These are phyloP conservation scores for Acropora tenuis DNA, from an alignment of 64 coral and sea anemone species.

Conservation along the genomic window DNA sequence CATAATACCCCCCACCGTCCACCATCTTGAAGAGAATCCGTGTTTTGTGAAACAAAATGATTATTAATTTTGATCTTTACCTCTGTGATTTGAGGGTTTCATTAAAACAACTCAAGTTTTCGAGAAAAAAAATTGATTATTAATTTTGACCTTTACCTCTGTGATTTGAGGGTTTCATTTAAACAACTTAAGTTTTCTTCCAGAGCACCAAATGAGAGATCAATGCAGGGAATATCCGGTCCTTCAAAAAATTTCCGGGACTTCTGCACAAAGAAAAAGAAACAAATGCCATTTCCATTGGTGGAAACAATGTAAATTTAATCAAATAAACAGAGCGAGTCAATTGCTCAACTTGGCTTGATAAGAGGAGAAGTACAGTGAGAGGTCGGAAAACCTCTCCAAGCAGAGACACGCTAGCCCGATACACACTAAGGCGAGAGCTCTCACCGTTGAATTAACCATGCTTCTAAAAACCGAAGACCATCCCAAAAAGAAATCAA, in stretches of 20 bases:
- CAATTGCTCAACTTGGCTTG: too few species aligned
- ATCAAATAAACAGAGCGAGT: too few species aligned
- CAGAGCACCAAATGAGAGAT: conserved; percentile 22
- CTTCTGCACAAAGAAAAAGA: neutral
- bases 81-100: conserved; percentile 21
- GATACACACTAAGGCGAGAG: too few species aligned
- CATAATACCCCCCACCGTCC: neutral
- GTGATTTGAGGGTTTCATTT: conserved; percentile 10
- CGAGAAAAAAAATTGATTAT: too few species aligned
- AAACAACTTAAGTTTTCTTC: conserved; percentile 20
- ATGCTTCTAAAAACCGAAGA: too few species aligned
- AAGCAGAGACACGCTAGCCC: too few species aligned
- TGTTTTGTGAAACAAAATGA: neutral
- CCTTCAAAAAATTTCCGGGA: conserved; percentile 11
- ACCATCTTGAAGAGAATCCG: neutral
- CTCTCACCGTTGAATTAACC: too few species aligned
- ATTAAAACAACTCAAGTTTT: conserved; percentile 13
- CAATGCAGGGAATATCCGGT: neutral
- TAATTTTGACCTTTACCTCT: neutral
- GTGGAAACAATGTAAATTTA: too few species aligned
- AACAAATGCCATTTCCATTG: neutral
- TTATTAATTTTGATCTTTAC: neutral
- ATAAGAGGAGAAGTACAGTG: too few species aligned
- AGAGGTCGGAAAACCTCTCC: too few species aligned
- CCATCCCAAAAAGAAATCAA: too few species aligned